Evolutionary conservation across 92 coral and sea anemone species (phyloP).

Genomic region (Porites divaricata): DNA sequence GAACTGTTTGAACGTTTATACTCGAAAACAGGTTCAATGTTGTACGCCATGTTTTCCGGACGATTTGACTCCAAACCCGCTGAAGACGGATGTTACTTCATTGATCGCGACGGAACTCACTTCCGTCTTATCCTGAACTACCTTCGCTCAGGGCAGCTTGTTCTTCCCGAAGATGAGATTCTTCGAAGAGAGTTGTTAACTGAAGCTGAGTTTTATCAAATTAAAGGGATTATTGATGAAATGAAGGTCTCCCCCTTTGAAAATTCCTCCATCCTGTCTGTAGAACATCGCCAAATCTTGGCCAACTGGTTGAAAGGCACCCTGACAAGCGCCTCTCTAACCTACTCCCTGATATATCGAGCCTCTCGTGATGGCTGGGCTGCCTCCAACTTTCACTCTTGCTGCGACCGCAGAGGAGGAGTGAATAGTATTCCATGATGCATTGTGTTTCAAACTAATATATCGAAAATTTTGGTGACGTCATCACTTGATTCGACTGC

Average conservation of each 20-base stretch:
- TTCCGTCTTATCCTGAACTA: slow-evolving; percentile 71
- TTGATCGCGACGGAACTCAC: slow-evolving; percentile 74
- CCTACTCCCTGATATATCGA: slow-evolving; percentile 1
- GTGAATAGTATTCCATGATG: too few relatives aligned
- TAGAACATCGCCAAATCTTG: slow-evolving; percentile 5
- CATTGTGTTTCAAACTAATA: too few relatives aligned
- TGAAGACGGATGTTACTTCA: slow-evolving; percentile 68
- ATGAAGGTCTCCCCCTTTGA: slow-evolving; percentile 8
- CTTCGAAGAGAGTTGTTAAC: slow-evolving; percentile 44
- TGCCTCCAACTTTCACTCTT: neutral
- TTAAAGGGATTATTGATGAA: slow-evolving; percentile 48
- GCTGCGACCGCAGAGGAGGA: slow-evolving; percentile 11
- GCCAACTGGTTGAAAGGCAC: slow-evolving; percentile 7
- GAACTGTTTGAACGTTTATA: neutral
- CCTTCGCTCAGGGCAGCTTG: slow-evolving; percentile 67
- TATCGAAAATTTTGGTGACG: too few relatives aligned
- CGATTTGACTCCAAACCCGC: slow-evolving; percentile 58
- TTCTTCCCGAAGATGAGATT: slow-evolving; percentile 52
- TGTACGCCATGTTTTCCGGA: slow-evolving; percentile 41
- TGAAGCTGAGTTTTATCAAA: slow-evolving; percentile 79
- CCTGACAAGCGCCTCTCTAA: neutral
- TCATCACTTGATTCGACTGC: too few relatives aligned
- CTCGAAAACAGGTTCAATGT: slow-evolving; percentile 1
- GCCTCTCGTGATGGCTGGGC: slow-evolving; percentile 20
- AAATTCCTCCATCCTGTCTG: slow-evolving; percentile 5